These are phyloP conservation scores for Tetramorium parvispinum DNA, from an alignment of 1,140 invertebrate genomes.

Conservation along the genomic window DNA sequence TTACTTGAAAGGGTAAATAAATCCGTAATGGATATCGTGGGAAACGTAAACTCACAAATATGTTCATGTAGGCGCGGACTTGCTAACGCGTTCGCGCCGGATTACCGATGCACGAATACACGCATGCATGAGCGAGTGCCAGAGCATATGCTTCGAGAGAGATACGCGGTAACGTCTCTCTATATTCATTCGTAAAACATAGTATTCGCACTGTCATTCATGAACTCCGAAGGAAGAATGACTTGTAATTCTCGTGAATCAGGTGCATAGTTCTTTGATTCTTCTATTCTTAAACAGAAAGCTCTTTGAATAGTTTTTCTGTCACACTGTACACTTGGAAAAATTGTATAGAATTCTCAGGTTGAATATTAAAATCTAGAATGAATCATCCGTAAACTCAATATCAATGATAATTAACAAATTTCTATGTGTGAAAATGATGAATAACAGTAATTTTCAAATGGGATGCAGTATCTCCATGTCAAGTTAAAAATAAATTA, in stretches of 20 bases:
- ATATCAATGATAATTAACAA: neutral
- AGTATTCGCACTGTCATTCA: slow-evolving; percentile 43
- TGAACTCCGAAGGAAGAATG: neutral
- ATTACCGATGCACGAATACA: slow-evolving; percentile 7
- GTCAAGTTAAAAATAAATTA: neutral
- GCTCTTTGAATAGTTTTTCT: neutral
- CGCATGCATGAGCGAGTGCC: slow-evolving; percentile 15
- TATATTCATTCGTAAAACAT: slow-evolving; percentile 54
- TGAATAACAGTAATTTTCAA: neutral
- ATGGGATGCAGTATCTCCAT: neutral
- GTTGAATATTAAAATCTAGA: neutral
- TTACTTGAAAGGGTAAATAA: slow-evolving; percentile 65
- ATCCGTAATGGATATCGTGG: slow-evolving; percentile 74
- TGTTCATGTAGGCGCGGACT: slow-evolving; percentile 39
- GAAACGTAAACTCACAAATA: slow-evolving; percentile 62
- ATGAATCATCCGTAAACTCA: neutral
- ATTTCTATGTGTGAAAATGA: neutral
- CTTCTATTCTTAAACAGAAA: neutral
- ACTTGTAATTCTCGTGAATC: neutral
- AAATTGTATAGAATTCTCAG: neutral
- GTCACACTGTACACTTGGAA: neutral
- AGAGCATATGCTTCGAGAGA: neutral
- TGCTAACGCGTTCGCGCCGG: neutral
- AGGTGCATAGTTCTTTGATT: neutral
- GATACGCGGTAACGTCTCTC: slow-evolving; percentile 23